A percentile compares a stretch with the other conserved stretches of the same genome.
Conservation (phyloP, 2,888 invertebrate genomes). For the Torymus texanus region DNA sequence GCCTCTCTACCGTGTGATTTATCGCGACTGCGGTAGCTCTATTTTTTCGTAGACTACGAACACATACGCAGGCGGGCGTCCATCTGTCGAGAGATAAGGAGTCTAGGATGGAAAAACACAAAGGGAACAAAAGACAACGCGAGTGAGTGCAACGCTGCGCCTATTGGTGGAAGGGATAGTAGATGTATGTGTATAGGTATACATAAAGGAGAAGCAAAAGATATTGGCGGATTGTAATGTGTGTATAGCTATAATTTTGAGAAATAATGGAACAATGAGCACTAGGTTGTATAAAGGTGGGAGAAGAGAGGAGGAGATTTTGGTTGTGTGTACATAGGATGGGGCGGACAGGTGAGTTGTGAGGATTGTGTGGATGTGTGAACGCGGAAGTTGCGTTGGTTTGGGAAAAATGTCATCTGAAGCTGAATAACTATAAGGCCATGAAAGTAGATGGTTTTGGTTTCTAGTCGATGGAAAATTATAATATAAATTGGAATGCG, state of each 20-base stretch:
- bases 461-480: too few relatives aligned
- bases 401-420: too few relatives aligned
- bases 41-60: background rate
- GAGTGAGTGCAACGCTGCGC: background rate
- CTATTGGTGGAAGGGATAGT: background rate
- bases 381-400: too few relatives aligned
- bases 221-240: background rate
- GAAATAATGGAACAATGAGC: constrained; percentile 31
- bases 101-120: constrained; percentile 1
- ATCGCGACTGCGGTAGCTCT: constrained; percentile 18
- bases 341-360: too few relatives aligned
- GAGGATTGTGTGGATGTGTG: too few relatives aligned
- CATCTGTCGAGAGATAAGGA: too few relatives aligned
- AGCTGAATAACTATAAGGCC: too few relatives aligned
- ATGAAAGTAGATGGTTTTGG: too few relatives aligned
- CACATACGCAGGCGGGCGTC: background rate
- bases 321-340: background rate
- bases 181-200: background rate
- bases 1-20: constrained; percentile 12
- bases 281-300: background rate
- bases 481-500: too few relatives aligned
- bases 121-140: constrained; percentile 31
- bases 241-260: constrained; percentile 21
- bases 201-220: too few relatives aligned
- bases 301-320: background rate